Base-by-base conservation (phyloP, 2,113 vertebrate genomes). In the Scomber japonicus region DNA sequence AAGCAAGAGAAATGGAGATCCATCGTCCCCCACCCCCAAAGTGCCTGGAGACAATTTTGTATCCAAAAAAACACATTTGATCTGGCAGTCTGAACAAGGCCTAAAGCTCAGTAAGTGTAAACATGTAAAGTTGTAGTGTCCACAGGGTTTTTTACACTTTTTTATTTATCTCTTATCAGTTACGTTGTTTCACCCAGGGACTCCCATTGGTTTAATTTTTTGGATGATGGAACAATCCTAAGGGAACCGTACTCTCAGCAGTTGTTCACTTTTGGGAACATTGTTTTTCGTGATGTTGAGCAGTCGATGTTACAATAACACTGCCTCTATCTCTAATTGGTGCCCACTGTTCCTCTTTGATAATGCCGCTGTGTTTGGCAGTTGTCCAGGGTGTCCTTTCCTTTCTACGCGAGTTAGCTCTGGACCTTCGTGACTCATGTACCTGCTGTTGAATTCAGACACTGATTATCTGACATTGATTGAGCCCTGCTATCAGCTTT, bases 361-460 rank as follows among this genome's bases (percentile, higher is more conserved):
- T 16, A 35, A 17, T 8, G 27, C 19, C 19, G 49, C 60, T 17
- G 19, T 46, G 48, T 62, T 67, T 65, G 53, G 61, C 48, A 14
- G 55, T 27, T 73, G 55, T 50, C 44, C 68, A 73, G 12, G 21
- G 19, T 21, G 13, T 40, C 2, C 24, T 49, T 55, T 55, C 16
- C 9, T 19, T 10, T 0, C 8, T n/a, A 19, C 21, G 21, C 46
- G 11, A 9, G 59, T 45, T 0, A 45, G 11, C 27, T 57, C 0
- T 13, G 30, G 17, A 1, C 46, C 13, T 35, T 35, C 66, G 40
- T 80, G 59, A 66, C 61, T 71, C 48, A 80, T 56, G 40, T 19
- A 63, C 40, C 19, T 11, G 15, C 46, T 65, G 17, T 19, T 13
- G 24, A 31, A 17, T 45, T 14, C 51, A n/a, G 45, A 16, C 55